Base-by-base conservation (phyloP, 2,888 invertebrate species). In the Polymixis flavicincta region DNA sequence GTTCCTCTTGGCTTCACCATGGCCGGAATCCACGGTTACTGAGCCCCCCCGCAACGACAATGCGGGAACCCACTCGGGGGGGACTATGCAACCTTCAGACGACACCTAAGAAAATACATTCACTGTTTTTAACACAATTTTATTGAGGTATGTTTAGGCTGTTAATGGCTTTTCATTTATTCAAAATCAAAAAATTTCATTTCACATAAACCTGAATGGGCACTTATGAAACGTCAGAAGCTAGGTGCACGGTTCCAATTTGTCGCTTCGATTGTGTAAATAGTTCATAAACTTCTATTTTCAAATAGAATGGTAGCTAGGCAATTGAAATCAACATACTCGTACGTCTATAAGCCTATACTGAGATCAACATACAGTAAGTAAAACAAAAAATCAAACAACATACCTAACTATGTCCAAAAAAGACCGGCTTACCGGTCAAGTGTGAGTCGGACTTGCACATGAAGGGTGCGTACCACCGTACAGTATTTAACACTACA, bases 91-190 rank as follows among this genome's bases (percentile, higher is more conserved):
- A 78, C 25, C 69, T 77, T 59, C 50, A 75, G 42, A 59, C 17
- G 32, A 48, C 50, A 50, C 22, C 4, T n/a, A 52, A 69, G n/a
- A 45, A 52, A 45, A 11, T 37, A 69, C 7, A 22, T 60, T 50
- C 45, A 50, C 69, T 78, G 45, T 70, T 78, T 52, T 45, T 76
- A 70, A 54, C 45, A 69, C 50, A 17, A 76, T 76, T 70, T 69
- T 78, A 78, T 76, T n/a, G 25, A 78, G 75, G 59, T 75, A 25
- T 78, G 57, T 59, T 32, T 59, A 78, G 52, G 42, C 25, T 32
- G 22, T 4, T 32, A 78, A 76, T 68, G 59, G 50, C 0, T 28
- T 75, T 78, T 59, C 57, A 78, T 75, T 77, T n/a, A n/a, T n/a
- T n/a, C n/a, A n/a, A n/a, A n/a, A n/a, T n/a, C n/a, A n/a, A n/a